Base-by-base conservation (phyloP, 2,113 vertebrate genomes). In the Mesocricetus auratus region DNA sequence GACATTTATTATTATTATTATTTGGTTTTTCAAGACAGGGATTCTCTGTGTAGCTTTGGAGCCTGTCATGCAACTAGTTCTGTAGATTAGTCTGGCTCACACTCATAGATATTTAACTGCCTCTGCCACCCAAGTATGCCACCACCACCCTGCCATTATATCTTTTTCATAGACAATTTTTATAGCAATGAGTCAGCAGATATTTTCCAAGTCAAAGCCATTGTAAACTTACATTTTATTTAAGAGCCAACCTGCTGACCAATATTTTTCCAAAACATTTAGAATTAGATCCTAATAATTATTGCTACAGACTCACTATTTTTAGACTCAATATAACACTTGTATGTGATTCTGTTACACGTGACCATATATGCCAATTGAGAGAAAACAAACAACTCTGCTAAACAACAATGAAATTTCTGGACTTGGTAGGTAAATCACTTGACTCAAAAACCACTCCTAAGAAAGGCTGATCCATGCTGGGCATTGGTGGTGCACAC, bases 201-300 rank as follows among this genome's bases (percentile, higher is more conserved):
- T 50, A 64, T 62, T 92, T 68, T 94, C 94, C 53, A 88, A 83
- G 64, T 88, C 75, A 95, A 95, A 31, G n/a, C n/a, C 60, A 58
- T 77, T 90, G 36, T n/a, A 68, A 90, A 94, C 8, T 92, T 68
- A 86, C 24, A 56, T 5, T 81, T 91, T 90, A 53, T 74, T 92
- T 94, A 47, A 39, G 81, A 79, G 82, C 60, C 31, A 79, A 47
- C 86, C 36, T 91, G 13, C 33, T 90, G 31, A 83, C 33, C 2
- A 2, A 22, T 89, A n/a, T 73, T 86, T 83, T 73, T 21, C 69
- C 47, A 4, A 85, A 81, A 71, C 68, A 4, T 95, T 96, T 78
- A 79, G 19, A 82, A 56, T 91, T 86, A 73, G 5, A 68, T 47
- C 36, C 86, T 87, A 36, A 78, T 68, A 62, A 1, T 92, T 83